These are phyloP conservation scores for Drosophila longiperda DNA, from an alignment of 2,888 invertebrate genomes.

Conservation along the genomic window DNA sequence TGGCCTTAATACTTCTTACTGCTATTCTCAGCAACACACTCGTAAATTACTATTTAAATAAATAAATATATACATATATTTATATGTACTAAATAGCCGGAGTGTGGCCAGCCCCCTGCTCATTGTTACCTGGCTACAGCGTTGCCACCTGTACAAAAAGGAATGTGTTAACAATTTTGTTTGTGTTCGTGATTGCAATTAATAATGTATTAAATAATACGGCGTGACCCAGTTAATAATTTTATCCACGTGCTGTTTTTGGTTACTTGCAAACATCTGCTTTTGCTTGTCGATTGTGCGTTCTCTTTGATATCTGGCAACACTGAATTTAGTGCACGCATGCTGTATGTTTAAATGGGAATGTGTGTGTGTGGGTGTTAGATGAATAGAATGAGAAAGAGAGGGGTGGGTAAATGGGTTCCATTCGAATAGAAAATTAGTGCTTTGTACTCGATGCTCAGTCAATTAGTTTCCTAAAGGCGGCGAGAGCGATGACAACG, in stretches of 20 bases:
- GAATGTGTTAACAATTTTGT: neutral
- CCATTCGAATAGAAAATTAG: constrained; percentile 75
- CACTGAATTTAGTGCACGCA: constrained; percentile 52
- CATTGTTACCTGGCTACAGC: constrained; percentile 43
- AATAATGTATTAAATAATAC: constrained; percentile 16
- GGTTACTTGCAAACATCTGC: constrained; percentile 21
- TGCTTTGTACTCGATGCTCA: constrained; percentile 64
- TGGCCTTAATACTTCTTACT: constrained; percentile 1
- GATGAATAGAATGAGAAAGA: constrained; percentile 26
- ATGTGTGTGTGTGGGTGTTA: constrained; percentile 11
- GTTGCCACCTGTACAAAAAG: constrained; percentile 45
- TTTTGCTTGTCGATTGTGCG: constrained; percentile 22
- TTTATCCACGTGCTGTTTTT: constrained; percentile 35
- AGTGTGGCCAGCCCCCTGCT: constrained; percentile 28
- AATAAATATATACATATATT: constrained; percentile 2
- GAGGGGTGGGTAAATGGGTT: constrained; percentile 41
- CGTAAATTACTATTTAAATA: constrained; percentile 9
- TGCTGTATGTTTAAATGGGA: constrained; percentile 17
- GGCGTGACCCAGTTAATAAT: constrained; percentile 14
- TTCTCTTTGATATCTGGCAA: constrained; percentile 45
- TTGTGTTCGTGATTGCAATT: constrained; percentile 6
- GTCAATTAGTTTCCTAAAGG: constrained; percentile 63
- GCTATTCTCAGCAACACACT: neutral
- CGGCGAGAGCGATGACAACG: constrained; percentile 54
- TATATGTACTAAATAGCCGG: constrained; percentile 12